Evolutionary conservation across 2,113 vertebrate genomes (phyloP).

Genomic region (Petrocephalus zakoni): DNA sequence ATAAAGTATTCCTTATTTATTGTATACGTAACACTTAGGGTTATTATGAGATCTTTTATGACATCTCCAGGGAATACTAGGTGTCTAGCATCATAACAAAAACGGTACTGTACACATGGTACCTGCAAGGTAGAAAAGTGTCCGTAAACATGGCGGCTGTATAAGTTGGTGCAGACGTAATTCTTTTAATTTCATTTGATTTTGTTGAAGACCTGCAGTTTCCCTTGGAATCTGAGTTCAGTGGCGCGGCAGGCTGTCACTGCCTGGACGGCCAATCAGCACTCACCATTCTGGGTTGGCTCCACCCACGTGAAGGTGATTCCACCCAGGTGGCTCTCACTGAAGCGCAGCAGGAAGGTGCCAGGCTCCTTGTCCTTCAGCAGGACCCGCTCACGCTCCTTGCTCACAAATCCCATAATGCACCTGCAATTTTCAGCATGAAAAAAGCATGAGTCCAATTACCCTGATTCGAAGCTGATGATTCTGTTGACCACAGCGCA

Average conservation of each 20-base stretch:
- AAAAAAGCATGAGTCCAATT: neutral
- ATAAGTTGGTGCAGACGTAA: neutral
- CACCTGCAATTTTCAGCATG: conserved; percentile 58
- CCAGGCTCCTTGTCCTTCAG: conserved; percentile 84
- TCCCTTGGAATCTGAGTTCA: neutral
- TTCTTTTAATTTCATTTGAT: neutral
- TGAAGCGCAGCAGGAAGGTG: conserved; percentile 90
- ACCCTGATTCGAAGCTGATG: neutral
- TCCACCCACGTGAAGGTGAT: conserved; percentile 98
- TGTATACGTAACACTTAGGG: neutral
- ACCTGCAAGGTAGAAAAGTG: neutral
- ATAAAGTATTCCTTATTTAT: neutral
- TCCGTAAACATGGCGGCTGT: neutral
- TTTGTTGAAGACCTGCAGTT: neutral
- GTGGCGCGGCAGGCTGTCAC: neutral
- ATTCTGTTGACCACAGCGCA: neutral
- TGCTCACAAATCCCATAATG: conserved; percentile 95
- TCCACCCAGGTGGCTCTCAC: conserved; percentile 91
- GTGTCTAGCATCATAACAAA: neutral
- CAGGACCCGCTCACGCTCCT: conserved; percentile 82
- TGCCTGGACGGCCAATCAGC: neutral
- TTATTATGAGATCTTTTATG: neutral
- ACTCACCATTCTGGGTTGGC: conserved; percentile 75
- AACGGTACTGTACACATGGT: neutral
- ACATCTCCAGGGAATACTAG: neutral